These are phyloP conservation scores for Ptychodera flava DNA, from an alignment of 35 echinoderm and acorn worm species.

Conservation along the genomic window DNA sequence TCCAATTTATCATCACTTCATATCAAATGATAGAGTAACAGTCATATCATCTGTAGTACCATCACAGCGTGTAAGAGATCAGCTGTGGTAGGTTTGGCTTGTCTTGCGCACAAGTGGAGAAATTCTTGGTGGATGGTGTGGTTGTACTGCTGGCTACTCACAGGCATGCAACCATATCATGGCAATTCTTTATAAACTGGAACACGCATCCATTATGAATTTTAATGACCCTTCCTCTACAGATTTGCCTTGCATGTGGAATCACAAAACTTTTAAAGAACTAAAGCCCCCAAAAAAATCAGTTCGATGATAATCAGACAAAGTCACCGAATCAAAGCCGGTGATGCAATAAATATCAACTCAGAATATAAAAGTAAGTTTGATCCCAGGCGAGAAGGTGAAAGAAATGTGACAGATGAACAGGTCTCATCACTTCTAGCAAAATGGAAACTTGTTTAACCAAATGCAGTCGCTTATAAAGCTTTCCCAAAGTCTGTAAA, in stretches of 20 bases:
- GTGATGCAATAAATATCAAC: neutral
- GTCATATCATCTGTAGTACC: neutral
- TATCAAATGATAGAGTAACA: neutral
- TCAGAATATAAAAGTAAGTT: neutral
- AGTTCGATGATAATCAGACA: neutral
- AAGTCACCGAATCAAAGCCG: neutral
- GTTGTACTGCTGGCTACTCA: neutral
- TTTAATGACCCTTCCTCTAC: neutral
- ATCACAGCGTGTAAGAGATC: neutral
- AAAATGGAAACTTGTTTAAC: neutral
- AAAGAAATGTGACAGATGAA: neutral
- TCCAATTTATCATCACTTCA: neutral
- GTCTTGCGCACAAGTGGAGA: neutral
- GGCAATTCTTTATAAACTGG: neutral
- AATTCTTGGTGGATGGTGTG: neutral
- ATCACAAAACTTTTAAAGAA: neutral
- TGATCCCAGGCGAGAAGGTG: neutral
- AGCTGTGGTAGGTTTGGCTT: neutral
- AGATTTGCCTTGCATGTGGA: neutral
- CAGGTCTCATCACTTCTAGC: neutral
- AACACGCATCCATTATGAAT: neutral
- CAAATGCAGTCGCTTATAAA: neutral
- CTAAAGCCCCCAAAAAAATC: neutral
- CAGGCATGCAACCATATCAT: neutral
- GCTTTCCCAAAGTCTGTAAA: neutral